Evolutionary conservation across 2,797 vertebrate genomes (phyloP), one percentile per base, ranked within the genome.

Genomic region (Rhynchonycteris naso): DNA sequence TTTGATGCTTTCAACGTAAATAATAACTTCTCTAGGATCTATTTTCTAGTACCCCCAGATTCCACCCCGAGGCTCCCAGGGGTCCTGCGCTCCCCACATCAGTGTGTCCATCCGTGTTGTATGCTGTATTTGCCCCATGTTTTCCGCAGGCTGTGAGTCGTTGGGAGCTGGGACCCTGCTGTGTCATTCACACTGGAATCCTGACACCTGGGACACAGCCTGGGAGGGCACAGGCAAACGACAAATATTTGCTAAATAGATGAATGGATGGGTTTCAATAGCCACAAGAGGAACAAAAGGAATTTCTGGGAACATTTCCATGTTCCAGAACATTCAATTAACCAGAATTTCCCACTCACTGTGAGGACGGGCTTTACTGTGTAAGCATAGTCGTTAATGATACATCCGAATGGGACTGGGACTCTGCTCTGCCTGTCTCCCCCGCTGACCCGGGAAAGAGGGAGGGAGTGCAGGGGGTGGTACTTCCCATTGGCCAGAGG

Each of bases 271-370:
- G 35, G 63, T 76, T 95, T 95, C 88, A 38, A 35, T 8, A 69
- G 65, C 38, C 69, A 90, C 82, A 54, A 89, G 93, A 90, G 56
- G 43, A 75, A 79, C 74, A 85, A 33, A 89, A 78, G 59, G 69
- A 47, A 84, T 91, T 90, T 95, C 96, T 79, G 94, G 92, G 94
- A 95, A 88, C 5, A 1, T 63, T 86, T 95, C 96, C 95, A 96
- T 26, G 69, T 86, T 66, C 96, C 79, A 88, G 88, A 96, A 92
- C 78, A 89, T 96, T 94, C 90, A 79, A 61, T 93, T 80, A 95
- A 92, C 76, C 93, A 90, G 93, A 90, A 43, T 88, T 28, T 61
- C 63, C 85, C 74, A 19, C 54, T 85, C 12, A 2, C 78, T 47
- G 63, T 4, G 52, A 65, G n/a, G 26, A 43, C 33, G 1, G 90